A percentile compares a stretch with the other conserved stretches of the same genome.
phyloP scores from a whole-genome alignment of 2,888 invertebrate genomes.

The Timema cristinae region DNA sequence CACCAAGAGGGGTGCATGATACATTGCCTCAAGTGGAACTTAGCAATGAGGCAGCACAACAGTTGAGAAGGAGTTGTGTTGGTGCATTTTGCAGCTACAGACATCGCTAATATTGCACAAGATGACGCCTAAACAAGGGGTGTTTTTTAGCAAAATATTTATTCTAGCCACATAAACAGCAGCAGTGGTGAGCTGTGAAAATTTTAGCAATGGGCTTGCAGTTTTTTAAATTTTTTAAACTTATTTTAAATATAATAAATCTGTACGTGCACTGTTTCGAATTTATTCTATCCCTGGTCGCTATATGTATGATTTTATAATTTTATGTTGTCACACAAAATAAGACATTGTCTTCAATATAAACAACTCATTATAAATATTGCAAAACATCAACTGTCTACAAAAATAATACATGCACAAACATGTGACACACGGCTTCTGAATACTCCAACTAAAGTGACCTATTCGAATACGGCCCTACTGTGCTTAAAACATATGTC shows the following conservation, averaged over 20 bases:
- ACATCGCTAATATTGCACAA: slow-evolving; percentile 56
- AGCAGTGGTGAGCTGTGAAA: not conserved
- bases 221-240: slow-evolving; percentile 29
- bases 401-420: too few species aligned
- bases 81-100: slow-evolving; percentile 74
- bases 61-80: slow-evolving; percentile 72
- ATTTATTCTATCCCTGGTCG: not conserved
- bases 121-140: slow-evolving; percentile 56
- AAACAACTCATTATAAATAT: too few species aligned
- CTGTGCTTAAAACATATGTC: too few species aligned
- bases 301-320: not conserved
- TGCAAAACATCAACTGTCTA: too few species aligned
- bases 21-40: not conserved
- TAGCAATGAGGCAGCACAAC: slow-evolving; percentile 40
- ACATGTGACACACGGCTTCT: too few species aligned
- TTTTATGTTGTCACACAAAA: too few species aligned
- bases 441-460: too few species aligned
- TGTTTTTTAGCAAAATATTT: slow-evolving; percentile 32
- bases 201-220: not conserved
- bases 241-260: not conserved
- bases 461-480: too few species aligned
- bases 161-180: too few species aligned
- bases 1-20: too few species aligned
- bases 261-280: not conserved
- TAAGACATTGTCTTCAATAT: too few species aligned